Evolutionary conservation across 2,797 vertebrate species (phyloP).

Genomic region (Macropus fuliginosus): DNA sequence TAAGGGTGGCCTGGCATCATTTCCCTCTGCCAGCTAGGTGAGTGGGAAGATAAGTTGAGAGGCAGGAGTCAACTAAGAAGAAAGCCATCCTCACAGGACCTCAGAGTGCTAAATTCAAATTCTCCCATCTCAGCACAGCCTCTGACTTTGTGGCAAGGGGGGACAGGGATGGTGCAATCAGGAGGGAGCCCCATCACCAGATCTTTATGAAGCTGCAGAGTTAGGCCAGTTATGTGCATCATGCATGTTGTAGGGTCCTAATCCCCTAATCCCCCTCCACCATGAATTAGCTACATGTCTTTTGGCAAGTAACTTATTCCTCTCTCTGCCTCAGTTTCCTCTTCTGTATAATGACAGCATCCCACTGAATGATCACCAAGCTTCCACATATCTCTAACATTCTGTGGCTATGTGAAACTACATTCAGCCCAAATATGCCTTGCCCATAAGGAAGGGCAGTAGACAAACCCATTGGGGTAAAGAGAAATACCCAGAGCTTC

Average conservation of each 20-base stretch:
- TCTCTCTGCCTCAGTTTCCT: not conserved
- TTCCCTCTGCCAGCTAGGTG: slow-evolving; percentile 74
- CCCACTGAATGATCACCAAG: not conserved
- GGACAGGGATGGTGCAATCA: not conserved
- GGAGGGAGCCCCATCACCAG: not conserved
- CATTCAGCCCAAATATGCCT: not conserved
- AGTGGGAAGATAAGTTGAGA: slow-evolving; percentile 70
- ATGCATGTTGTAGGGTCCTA: not conserved
- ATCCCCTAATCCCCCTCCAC: not conserved
- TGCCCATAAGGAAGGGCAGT: too few relatives aligned
- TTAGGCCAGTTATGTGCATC: not conserved
- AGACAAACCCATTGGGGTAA: not conserved
- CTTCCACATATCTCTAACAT: not conserved
- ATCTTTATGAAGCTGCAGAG: not conserved
- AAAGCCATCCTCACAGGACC: not conserved
- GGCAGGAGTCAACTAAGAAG: slow-evolving; percentile 7
- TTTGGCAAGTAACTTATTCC: not conserved
- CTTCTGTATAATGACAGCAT: not conserved
- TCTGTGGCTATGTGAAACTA: not conserved
- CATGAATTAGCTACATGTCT: not conserved
- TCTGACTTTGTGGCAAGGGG: not conserved
- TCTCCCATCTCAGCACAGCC: not conserved
- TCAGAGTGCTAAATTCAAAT: not conserved
- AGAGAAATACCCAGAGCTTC: not conserved
- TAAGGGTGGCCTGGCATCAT: slow-evolving; percentile 64